phyloP scores from a whole-genome alignment of 2,888 invertebrate genomes.

The Aspidapion aeneum region DNA sequence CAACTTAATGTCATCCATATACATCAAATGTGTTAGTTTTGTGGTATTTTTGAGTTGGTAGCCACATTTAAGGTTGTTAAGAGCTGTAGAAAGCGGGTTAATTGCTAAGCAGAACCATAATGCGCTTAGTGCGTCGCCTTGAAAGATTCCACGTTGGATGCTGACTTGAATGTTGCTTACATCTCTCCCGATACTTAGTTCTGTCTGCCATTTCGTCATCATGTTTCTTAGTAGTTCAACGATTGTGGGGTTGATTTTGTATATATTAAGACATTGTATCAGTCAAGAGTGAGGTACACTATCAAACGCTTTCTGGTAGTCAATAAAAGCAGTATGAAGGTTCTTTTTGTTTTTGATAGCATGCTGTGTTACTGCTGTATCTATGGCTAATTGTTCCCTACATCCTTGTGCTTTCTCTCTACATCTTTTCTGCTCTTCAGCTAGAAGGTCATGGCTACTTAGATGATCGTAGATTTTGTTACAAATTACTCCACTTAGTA shows the following conservation, averaged over 20 bases:
- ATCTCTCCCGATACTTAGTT: no score
- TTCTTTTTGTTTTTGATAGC: neutral
- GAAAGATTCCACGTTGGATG: neutral
- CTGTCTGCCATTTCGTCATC: constrained; percentile 5
- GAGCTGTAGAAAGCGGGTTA: neutral
- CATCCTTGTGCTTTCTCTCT: neutral
- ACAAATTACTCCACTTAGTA: neutral
- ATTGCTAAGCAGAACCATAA: neutral
- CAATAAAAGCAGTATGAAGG: neutral
- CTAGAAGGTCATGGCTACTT: neutral
- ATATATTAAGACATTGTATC: neutral
- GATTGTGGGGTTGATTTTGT: neutral
- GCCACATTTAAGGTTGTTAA: neutral
- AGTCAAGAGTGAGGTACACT: constrained; percentile 10
- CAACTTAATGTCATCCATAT: constrained; percentile 5
- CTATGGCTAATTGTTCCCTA: constrained; percentile 1
- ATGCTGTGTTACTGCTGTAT: neutral
- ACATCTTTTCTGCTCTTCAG: constrained; percentile 8
- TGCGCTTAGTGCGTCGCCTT: neutral
- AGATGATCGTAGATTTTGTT: neutral
- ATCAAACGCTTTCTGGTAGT: constrained; percentile 3
- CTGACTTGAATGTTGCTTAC: no score
- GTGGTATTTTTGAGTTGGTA: neutral
- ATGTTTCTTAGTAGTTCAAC: neutral
- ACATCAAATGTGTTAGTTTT: neutral